These are phyloP conservation scores for Antrozous pallidus DNA, from an alignment of 2,797 vertebrate genomes.

Conservation along the genomic window DNA sequence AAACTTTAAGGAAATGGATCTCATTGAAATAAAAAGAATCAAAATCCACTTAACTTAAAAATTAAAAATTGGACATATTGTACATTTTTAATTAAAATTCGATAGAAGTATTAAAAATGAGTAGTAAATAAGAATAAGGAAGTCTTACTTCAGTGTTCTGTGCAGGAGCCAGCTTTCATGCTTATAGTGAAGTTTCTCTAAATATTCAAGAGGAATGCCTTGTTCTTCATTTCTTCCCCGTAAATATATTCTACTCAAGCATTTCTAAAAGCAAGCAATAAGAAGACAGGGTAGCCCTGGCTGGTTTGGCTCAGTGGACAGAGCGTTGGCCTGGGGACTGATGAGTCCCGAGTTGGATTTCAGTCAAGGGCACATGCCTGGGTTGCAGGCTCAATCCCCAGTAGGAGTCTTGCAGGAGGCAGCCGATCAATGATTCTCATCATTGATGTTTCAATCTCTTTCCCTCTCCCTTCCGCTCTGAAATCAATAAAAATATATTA, in stretches of 20 bases:
- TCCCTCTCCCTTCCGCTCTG: too few species aligned
- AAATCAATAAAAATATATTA: too few species aligned
- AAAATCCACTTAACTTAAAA: neutral
- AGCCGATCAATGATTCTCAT: too few species aligned
- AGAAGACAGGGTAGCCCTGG: neutral
- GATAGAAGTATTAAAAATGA: neutral
- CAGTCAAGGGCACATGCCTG: too few species aligned
- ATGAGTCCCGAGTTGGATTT: too few species aligned
- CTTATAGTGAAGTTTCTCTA: slow-evolving; percentile 94
- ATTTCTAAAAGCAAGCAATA: slow-evolving; percentile 83
- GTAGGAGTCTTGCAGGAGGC: too few species aligned
- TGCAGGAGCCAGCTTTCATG: slow-evolving; percentile 96
- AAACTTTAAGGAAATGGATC: slow-evolving; percentile 10
- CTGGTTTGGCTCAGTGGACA: too few species aligned
- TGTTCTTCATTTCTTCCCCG: slow-evolving; percentile 93
- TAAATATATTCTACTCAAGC: slow-evolving; percentile 88
- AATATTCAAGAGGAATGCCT: slow-evolving; percentile 92
- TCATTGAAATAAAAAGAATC: neutral
- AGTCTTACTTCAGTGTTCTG: slow-evolving; percentile 88
- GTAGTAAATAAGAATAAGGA: neutral
- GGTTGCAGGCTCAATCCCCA: too few species aligned
- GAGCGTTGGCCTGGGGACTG: too few species aligned
- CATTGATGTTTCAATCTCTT: too few species aligned
- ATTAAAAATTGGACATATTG: neutral
- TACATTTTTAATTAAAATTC: neutral